phyloP scores from a whole-genome alignment of 2,888 invertebrate species.

The Hirtodrosophila alboralis region DNA sequence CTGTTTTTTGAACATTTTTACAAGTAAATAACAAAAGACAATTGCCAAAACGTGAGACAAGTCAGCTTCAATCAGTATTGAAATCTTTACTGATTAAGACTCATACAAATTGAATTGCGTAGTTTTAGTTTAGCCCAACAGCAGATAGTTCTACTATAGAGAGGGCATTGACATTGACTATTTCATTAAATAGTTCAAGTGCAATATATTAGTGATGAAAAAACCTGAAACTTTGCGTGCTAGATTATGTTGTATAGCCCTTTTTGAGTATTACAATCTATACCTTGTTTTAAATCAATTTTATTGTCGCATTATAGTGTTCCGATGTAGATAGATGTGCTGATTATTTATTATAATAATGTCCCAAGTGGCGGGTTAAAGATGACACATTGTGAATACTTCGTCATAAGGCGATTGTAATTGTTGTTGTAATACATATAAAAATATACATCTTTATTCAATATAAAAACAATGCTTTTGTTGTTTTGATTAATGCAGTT shows the following conservation, averaged over 20 bases:
- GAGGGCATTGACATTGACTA: constrained; percentile 44
- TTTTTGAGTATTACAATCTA: not conserved
- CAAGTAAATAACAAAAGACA: constrained; percentile 38
- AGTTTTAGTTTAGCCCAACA: constrained; percentile 26
- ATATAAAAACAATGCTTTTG: constrained; percentile 67
- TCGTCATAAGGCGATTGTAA: constrained; percentile 49
- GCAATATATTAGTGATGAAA: constrained; percentile 21
- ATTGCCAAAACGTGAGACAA: constrained; percentile 21
- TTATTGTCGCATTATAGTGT: not conserved
- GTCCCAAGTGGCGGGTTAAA: constrained; percentile 32
- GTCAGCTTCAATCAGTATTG: constrained; percentile 52
- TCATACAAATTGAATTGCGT: constrained; percentile 35
- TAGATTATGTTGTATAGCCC: not conserved
- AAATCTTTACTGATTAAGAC: constrained; percentile 42
- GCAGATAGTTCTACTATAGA: not conserved
- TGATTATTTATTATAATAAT: constrained; percentile 44
- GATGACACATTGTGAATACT: constrained; percentile 40
- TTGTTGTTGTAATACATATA: constrained; percentile 25
- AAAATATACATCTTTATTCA: not conserved
- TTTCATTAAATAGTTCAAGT: constrained; percentile 34
- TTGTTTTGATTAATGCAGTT: constrained; percentile 49
- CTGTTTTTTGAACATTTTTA: constrained; percentile 18
- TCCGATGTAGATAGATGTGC: constrained; percentile 1
- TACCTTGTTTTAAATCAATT: constrained; percentile 3
- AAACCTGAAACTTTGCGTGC: too few relatives aligned